Percentiles rank a stretch among this genome's conserved stretches.
Conservation (phyloP, 30 jellyfish, hydroid and myxozoan genomes). For the Pseudorhiza aurosa region DNA sequence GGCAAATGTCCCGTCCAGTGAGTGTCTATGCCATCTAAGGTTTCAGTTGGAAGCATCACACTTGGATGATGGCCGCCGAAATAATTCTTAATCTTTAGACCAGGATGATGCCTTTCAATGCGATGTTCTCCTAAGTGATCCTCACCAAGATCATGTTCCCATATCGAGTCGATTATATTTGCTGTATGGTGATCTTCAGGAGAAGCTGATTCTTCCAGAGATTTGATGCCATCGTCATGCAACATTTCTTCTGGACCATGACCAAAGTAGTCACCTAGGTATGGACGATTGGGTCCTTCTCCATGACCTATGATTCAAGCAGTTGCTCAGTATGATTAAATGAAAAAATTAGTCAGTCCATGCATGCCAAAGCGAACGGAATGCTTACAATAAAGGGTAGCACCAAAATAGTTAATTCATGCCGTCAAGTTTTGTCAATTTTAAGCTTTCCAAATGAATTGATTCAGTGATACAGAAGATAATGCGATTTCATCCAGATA, state of each 20-base stretch:
- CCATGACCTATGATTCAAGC: constrained; percentile 79
- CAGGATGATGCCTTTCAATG: constrained; percentile 61
- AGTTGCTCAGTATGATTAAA: neutral
- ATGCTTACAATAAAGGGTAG: too few species aligned
- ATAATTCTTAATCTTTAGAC: constrained; percentile 55
- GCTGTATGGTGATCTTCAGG: constrained; percentile 82
- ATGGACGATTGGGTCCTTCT: constrained; percentile 85
- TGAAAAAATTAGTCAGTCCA: too few species aligned
- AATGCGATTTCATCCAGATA: too few species aligned
- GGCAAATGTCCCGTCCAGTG: constrained; percentile 82
- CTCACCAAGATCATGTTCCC: constrained; percentile 88
- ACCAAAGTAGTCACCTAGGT: constrained; percentile 85
- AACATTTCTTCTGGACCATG: constrained; percentile 78
- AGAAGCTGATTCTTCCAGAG: constrained; percentile 69
- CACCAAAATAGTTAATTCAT: too few species aligned
- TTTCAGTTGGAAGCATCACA: constrained; percentile 90
- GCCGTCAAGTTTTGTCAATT: too few species aligned
- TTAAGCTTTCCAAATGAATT: too few species aligned
- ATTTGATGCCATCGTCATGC: constrained; percentile 62
- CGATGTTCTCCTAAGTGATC: constrained; percentile 76
- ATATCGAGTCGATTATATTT: constrained; percentile 71
- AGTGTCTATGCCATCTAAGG: constrained; percentile 94
- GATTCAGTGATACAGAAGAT: too few species aligned
- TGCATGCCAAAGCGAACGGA: too few species aligned
- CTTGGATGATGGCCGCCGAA: constrained; percentile 81